Evolutionary conservation across 1,140 invertebrate genomes (phyloP).

Genomic region (Caenorhabditis remanei): DNA sequence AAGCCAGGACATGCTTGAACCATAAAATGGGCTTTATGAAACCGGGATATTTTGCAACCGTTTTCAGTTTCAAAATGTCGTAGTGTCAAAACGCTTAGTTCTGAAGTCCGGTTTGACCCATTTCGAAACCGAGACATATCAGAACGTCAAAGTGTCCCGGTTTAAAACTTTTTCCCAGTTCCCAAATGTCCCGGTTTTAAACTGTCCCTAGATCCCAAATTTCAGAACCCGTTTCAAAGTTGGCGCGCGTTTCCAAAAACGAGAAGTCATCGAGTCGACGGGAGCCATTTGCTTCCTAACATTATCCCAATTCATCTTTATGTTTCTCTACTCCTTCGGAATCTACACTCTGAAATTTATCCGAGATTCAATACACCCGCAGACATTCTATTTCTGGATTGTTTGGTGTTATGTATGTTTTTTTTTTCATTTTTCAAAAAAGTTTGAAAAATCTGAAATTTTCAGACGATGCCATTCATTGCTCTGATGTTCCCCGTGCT

Average conservation of each 20-base stretch:
- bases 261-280: slow-evolving; percentile 24
- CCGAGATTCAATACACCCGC: neutral
- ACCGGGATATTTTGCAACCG: too few species aligned
- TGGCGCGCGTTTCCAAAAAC: neutral
- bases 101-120: too few species aligned
- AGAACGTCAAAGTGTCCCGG: too few species aligned
- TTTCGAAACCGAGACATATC: too few species aligned
- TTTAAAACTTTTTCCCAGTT: too few species aligned
- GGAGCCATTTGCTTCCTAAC: neutral
- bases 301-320: neutral
- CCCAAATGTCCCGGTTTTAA: too few species aligned
- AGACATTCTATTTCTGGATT: slow-evolving; percentile 7
- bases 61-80: too few species aligned
- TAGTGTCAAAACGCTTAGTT: too few species aligned
- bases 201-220: neutral
- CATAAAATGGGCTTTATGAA: too few species aligned
- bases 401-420: slow-evolving; percentile 3
- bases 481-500: neutral
- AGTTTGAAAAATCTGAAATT: neutral
- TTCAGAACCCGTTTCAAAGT: slow-evolving; percentile 33
- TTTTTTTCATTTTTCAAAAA: too few species aligned
- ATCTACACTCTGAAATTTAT: neutral
- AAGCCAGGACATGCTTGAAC: too few species aligned
- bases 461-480: slow-evolving; percentile 20
- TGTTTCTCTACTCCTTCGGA: slow-evolving; percentile 9